These are phyloP conservation scores for Ophiodon elongatus DNA, from an alignment of 2,113 vertebrate species.

Conservation along the genomic window DNA sequence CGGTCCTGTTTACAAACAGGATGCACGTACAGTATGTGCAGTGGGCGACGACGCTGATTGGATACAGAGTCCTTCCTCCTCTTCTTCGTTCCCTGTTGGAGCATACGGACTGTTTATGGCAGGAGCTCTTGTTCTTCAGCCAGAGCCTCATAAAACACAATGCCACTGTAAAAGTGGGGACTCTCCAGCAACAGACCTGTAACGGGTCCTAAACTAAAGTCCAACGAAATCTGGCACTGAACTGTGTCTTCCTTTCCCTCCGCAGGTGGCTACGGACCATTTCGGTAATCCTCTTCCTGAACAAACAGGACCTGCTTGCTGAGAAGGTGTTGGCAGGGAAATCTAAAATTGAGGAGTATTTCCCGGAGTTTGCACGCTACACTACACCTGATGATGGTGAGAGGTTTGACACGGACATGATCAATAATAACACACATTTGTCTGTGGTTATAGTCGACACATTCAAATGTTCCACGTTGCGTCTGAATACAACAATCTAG, in stretches of 20 bases:
- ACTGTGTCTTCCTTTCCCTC: slow-evolving; percentile 26
- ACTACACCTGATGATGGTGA: slow-evolving; percentile 98
- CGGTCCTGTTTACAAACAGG: background rate
- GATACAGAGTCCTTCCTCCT: no score
- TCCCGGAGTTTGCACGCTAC: slow-evolving; percentile 98
- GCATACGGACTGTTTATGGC: slow-evolving; percentile 31
- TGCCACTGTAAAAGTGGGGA: background rate
- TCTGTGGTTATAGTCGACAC: background rate
- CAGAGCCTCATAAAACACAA: slow-evolving; percentile 8
- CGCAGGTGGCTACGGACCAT: slow-evolving; percentile 98
- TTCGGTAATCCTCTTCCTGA: slow-evolving; percentile 99
- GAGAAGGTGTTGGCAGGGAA: slow-evolving; percentile 98
- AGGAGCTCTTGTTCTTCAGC: slow-evolving; percentile 1
- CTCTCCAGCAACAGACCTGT: background rate
- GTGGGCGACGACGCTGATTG: background rate
- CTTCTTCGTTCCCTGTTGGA: background rate
- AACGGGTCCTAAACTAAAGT: background rate
- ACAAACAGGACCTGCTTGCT: slow-evolving; percentile 98
- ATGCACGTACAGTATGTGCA: no score
- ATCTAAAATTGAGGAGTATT: slow-evolving; percentile 99
- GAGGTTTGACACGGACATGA: slow-evolving; percentile 26
- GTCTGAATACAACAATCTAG: background rate
- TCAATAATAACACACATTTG: background rate
- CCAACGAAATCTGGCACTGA: slow-evolving; percentile 28
- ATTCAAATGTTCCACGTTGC: background rate